Percentiles rank a stretch among this genome's conserved stretches.
These are phyloP conservation scores for Phaenicophaeus curvirostris DNA, from an alignment of 2,797 vertebrate genomes.

Conservation along the genomic window DNA sequence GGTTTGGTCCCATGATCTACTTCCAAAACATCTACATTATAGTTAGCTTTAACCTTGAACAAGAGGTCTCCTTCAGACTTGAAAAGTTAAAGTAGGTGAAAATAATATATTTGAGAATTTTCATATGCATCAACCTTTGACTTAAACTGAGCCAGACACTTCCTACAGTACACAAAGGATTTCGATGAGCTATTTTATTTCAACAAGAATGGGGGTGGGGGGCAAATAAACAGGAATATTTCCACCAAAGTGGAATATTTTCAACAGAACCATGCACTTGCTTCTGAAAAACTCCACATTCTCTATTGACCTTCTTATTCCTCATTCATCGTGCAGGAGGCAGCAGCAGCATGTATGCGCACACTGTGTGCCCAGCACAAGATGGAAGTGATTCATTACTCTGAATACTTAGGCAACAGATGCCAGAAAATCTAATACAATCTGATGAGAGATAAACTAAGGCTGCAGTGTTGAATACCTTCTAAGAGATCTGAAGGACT, in stretches of 20 bases:
- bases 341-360: not conserved
- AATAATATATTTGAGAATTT: not conserved
- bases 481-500: not conserved
- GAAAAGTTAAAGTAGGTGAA: not conserved
- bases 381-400: not conserved
- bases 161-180: not conserved
- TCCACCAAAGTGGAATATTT: not conserved
- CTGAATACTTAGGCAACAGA: not conserved
- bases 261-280: not conserved
- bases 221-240: not conserved
- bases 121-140: not conserved
- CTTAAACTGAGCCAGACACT: not conserved
- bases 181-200: not conserved
- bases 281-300: not conserved
- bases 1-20: not conserved
- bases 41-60: not conserved
- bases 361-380: not conserved
- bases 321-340: fast-evolving
- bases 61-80: not conserved
- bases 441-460: not conserved
- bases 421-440: not conserved
- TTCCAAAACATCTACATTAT: not conserved
- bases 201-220: fast-evolving
- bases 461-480: not conserved
- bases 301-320: not conserved